Conservation (phyloP, 2,113 vertebrate genomes). For the Nicator chloris region DNA sequence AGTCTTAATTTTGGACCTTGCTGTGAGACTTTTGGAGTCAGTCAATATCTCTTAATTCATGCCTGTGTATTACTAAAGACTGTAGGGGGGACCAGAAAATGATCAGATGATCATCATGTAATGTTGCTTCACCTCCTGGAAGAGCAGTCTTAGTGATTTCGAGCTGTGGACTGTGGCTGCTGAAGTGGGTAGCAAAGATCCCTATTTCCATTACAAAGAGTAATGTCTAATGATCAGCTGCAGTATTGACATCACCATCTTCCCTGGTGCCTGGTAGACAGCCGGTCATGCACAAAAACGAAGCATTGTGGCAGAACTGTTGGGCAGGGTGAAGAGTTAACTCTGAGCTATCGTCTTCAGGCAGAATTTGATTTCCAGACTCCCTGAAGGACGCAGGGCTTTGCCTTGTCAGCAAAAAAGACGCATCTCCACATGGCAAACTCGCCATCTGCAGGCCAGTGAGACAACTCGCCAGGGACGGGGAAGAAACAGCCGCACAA, state of each 20-base stretch:
- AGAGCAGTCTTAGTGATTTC: background rate
- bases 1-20: background rate
- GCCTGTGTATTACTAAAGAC: background rate
- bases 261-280: background rate
- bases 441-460: constrained; percentile 54
- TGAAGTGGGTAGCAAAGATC: background rate
- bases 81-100: background rate
- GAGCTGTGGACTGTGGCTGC: background rate
- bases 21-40: background rate
- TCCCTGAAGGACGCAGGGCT: background rate
- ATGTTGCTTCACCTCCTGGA: background rate
- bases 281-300: background rate
- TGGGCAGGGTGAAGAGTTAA: background rate
- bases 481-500: background rate
- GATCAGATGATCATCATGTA: background rate
- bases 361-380: background rate
- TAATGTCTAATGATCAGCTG: background rate
- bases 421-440: background rate
- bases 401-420: background rate
- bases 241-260: background rate
- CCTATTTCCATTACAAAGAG: background rate
- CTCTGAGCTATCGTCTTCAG: background rate
- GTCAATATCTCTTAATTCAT: background rate
- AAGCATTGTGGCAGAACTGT: background rate
- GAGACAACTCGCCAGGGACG: background rate